These are phyloP conservation scores for Phaonia tiefii DNA, from an alignment of 2,888 invertebrate species.

Conservation along the genomic window DNA sequence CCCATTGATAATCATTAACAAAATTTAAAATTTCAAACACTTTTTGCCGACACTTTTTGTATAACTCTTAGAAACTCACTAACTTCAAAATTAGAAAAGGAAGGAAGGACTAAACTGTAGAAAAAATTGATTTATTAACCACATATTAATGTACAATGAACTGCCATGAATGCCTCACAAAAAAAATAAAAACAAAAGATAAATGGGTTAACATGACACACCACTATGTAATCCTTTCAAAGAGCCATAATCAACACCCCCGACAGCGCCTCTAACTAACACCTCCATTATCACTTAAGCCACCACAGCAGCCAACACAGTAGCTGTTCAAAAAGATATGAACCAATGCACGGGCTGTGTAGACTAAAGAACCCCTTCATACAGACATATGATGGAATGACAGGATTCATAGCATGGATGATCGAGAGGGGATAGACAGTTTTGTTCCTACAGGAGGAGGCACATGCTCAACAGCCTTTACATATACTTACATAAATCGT, in stretches of 20 bases:
- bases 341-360: too few relatives aligned
- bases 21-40: too few relatives aligned
- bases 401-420: too few relatives aligned
- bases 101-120: not conserved
- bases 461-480: too few relatives aligned
- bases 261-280: conserved; percentile 47
- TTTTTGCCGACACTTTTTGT: too few relatives aligned
- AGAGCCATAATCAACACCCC: conserved; percentile 52
- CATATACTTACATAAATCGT: conserved; percentile 49
- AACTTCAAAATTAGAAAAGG: not conserved
- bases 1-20: too few relatives aligned
- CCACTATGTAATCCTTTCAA: conserved; percentile 54
- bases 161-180: not conserved
- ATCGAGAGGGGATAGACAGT: too few relatives aligned
- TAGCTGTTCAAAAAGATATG: too few relatives aligned
- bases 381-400: conserved; percentile 34
- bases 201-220: conserved; percentile 49
- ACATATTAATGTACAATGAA: conserved; percentile 31
- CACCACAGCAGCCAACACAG: conserved; percentile 2
- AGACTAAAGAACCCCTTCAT: conserved; percentile 11
- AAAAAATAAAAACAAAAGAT: conserved; percentile 40
- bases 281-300: not conserved
- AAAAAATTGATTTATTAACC: conserved; percentile 30
- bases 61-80: too few relatives aligned
- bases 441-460: too few relatives aligned